Evolutionary conservation across 2,888 invertebrate species (phyloP).

Genomic region (Dynastes maya): DNA sequence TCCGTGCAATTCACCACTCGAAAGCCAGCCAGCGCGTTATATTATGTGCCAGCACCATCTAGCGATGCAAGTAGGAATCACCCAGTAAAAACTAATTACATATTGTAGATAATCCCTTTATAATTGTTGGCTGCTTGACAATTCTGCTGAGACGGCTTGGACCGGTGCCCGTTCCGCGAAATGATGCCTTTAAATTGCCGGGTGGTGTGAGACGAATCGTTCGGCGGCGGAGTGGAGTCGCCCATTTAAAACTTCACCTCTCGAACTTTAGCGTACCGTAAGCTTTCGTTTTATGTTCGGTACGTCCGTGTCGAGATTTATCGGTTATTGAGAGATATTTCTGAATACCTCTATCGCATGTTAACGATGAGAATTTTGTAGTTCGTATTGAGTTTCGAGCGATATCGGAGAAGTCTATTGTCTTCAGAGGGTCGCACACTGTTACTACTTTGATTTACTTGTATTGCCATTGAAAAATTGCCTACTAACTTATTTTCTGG

Average conservation of each 20-base stretch:
- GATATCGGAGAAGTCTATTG: too few species aligned
- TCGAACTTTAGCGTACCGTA: not conserved
- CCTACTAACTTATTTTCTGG: too few species aligned
- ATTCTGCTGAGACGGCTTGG: conserved; percentile 62
- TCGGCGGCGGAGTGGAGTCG: too few species aligned
- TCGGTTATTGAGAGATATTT: conserved; percentile 1
- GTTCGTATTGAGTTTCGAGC: too few species aligned
- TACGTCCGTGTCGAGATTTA: not conserved
- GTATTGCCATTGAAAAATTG: too few species aligned
- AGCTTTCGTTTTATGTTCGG: not conserved
- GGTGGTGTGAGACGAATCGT: conserved; percentile 35
- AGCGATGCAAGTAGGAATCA: conserved; percentile 49
- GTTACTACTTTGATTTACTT: too few species aligned
- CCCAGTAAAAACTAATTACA: conserved; percentile 64
- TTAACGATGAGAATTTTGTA: too few species aligned
- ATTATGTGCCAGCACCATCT: too few species aligned
- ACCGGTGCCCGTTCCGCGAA: conserved; percentile 60
- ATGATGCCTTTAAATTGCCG: conserved; percentile 59
- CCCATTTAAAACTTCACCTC: too few species aligned
- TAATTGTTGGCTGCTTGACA: conserved; percentile 67
- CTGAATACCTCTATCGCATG: not conserved
- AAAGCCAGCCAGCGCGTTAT: too few species aligned
- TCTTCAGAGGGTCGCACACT: too few species aligned
- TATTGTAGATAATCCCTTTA: conserved; percentile 67
- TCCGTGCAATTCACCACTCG: conserved; percentile 20